A percentile compares a stretch with the other conserved stretches of the same genome.
phyloP scores from a whole-genome alignment of 2,888 invertebrate genomes.

The Andrena dorsata region DNA sequence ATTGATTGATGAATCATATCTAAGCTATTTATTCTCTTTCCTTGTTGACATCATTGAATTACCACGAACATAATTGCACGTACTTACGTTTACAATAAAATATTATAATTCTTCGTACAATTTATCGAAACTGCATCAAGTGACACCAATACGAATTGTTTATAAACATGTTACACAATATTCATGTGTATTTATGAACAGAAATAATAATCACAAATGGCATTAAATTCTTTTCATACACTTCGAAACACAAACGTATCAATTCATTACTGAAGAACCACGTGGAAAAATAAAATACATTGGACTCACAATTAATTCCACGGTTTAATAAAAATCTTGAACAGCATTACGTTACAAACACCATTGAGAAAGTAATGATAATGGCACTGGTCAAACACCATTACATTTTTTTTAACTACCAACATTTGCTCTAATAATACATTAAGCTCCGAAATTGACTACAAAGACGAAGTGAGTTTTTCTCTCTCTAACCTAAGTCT shows the following conservation, averaged over 20 bases:
- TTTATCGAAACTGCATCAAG: constrained; percentile 50
- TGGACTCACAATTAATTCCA: constrained; percentile 34
- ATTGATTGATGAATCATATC: not conserved
- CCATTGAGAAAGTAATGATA: constrained; percentile 43
- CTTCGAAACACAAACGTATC: constrained; percentile 40
- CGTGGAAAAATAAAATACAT: constrained; percentile 48
- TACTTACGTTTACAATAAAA: constrained; percentile 56
- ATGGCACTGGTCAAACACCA: constrained; percentile 48
- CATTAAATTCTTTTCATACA: constrained; percentile 26
- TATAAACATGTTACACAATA: constrained; percentile 49
- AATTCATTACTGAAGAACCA: constrained; percentile 46
- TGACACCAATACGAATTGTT: constrained; percentile 54
- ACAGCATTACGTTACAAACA: constrained; percentile 43
- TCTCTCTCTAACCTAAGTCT: constrained; percentile 17
- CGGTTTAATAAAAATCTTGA: constrained; percentile 36
- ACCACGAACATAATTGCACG: constrained; percentile 1
- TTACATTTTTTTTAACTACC: constrained; percentile 49
- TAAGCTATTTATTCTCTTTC: constrained; percentile 16
- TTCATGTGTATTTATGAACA: constrained; percentile 15
- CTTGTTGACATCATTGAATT: not conserved
- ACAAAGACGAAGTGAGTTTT: constrained; percentile 31
- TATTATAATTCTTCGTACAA: constrained; percentile 39
- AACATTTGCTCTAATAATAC: constrained; percentile 35
- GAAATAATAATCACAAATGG: constrained; percentile 18
- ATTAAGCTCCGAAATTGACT: constrained; percentile 51